Evolutionary conservation across 2,113 vertebrate genomes (phyloP).

Genomic region (Tyto alba): DNA sequence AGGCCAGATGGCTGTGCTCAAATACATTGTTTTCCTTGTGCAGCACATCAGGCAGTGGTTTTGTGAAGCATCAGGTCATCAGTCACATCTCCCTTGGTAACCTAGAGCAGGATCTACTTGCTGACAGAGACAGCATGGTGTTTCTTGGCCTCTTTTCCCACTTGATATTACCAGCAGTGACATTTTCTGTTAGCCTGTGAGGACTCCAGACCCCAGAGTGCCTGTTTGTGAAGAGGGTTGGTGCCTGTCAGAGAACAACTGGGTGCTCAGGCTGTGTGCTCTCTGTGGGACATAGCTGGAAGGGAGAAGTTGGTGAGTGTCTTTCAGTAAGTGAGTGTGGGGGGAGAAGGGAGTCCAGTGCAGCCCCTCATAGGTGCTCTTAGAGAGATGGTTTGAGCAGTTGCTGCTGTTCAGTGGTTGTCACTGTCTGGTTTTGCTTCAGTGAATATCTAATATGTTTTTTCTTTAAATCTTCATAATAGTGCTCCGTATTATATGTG

Average conservation of each 20-base stretch:
- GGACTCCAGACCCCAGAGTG: not conserved
- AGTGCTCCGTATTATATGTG: not conserved
- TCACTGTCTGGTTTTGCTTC: not conserved
- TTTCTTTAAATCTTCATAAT: not conserved
- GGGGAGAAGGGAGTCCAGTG: not conserved
- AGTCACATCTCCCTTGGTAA: not conserved
- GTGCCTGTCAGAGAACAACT: not conserved
- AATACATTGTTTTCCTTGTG: not conserved
- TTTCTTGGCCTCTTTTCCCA: not conserved
- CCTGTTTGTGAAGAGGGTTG: fast-evolving
- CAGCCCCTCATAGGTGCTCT: not conserved
- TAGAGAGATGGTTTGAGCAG: not conserved
- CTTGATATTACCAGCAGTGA: fast-evolving
- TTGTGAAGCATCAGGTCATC: not conserved
- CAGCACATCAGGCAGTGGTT: not conserved
- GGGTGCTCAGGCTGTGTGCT: fast-evolving
- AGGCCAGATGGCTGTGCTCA: not conserved
- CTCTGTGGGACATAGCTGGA: not conserved
- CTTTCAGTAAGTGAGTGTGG: fast-evolving
- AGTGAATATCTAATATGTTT: not conserved
- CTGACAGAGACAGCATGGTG: not conserved
- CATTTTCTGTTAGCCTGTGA: not conserved
- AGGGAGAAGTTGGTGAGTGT: not conserved
- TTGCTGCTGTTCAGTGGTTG: not conserved
- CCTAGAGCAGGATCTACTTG: not conserved